Conservation (phyloP, 2,113 vertebrate genomes). For the Rafetus swinhoei region DNA sequence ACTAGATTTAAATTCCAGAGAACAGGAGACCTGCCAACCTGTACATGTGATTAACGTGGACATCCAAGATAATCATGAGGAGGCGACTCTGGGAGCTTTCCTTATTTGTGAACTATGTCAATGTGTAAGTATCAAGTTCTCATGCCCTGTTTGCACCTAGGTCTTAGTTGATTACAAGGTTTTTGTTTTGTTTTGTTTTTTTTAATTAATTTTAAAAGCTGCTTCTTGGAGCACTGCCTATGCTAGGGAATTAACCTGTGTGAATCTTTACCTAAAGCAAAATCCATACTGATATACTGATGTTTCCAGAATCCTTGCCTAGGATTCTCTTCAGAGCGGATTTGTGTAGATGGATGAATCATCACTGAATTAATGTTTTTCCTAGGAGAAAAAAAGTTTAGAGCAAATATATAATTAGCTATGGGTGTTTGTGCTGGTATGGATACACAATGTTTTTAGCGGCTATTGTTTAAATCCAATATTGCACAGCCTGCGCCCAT, state of each 20-base stretch:
- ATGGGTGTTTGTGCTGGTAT: fast-evolving
- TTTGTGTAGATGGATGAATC: background rate
- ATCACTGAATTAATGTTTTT: fast-evolving
- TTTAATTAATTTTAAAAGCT: background rate
- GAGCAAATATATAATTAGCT: fast-evolving
- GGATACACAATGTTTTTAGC: background rate
- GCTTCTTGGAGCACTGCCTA: fast-evolving
- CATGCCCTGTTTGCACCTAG: fast-evolving
- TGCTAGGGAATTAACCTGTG: fast-evolving
- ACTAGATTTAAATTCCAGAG: conserved; percentile 89
- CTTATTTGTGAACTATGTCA: conserved; percentile 99
- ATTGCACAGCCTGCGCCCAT: fast-evolving
- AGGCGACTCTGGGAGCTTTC: conserved; percentile 97
- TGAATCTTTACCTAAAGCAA: background rate
- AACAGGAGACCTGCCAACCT: conserved; percentile 95
- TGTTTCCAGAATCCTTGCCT: background rate
- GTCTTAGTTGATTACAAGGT: background rate
- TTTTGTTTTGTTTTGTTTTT: background rate
- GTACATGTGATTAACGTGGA: conserved; percentile 99
- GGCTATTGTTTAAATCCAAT: background rate
- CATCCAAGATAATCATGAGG: conserved; percentile 99
- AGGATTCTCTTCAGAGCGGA: background rate
- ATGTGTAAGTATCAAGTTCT: conserved; percentile 88
- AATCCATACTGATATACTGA: fast-evolving
- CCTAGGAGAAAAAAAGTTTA: fast-evolving